phyloP scores from a whole-genome alignment of 2,797 vertebrate genomes.

The Dicrostonyx torquatus region DNA sequence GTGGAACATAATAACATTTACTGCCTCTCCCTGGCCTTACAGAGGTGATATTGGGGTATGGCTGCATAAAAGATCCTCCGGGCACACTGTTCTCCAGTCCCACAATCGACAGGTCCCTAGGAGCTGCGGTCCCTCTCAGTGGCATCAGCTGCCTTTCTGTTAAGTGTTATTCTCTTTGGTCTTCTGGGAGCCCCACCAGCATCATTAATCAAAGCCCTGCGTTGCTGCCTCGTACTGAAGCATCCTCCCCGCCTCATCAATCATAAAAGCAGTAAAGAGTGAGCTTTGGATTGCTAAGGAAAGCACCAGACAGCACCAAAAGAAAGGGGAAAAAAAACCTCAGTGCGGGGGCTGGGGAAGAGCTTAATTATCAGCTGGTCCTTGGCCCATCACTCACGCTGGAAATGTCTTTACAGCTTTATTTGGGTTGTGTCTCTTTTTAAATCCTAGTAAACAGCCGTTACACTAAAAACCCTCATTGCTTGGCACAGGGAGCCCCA shows the following conservation, averaged over 20 bases:
- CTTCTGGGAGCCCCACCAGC: slow-evolving; percentile 86
- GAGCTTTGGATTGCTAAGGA: slow-evolving; percentile 87
- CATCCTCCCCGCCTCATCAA: slow-evolving; percentile 91
- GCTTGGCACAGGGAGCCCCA: slow-evolving; percentile 82
- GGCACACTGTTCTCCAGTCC: slow-evolving; percentile 32
- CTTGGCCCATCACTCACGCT: slow-evolving; percentile 90
- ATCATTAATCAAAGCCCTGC: slow-evolving; percentile 89
- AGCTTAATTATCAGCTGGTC: slow-evolving; percentile 87
- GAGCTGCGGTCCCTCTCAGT: slow-evolving; percentile 65
- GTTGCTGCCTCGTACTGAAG: slow-evolving; percentile 85
- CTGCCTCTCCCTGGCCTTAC: slow-evolving; percentile 9
- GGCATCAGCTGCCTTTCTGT: slow-evolving; percentile 83
- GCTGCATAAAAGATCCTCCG: not conserved
- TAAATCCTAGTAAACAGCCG: slow-evolving; percentile 88
- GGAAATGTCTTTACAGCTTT: slow-evolving; percentile 90
- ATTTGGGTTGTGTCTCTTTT: slow-evolving; percentile 86
- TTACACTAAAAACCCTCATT: slow-evolving; percentile 86
- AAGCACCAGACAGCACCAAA: slow-evolving; percentile 87
- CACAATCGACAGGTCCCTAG: not conserved
- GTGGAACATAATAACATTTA: not conserved
- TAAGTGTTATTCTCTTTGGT: slow-evolving; percentile 86
- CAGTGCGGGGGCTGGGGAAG: slow-evolving; percentile 37
- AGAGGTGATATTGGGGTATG: not conserved
- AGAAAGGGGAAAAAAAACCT: slow-evolving; percentile 53
- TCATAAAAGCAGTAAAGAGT: slow-evolving; percentile 91